Base-by-base conservation (phyloP, 2,797 vertebrate genomes). In the Oryzias sinensis region DNA sequence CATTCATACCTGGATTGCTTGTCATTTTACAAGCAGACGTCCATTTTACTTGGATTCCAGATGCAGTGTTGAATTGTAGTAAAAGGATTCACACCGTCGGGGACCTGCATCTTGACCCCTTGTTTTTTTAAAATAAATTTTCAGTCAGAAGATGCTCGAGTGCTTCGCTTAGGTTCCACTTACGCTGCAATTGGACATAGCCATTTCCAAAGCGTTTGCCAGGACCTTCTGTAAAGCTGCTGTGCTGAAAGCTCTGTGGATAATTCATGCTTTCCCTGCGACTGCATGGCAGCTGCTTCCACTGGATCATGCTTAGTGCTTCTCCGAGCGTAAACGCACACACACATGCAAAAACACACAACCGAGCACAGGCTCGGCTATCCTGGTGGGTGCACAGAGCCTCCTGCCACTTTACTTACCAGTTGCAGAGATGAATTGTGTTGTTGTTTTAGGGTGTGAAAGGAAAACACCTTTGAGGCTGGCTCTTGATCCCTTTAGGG, bases 201-300 rank as follows among this genome's bases (percentile, higher is more conserved):
- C 57, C 20, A 46, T 24, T 29, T 59, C 15, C 59, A 40, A 41
- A 73, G 65, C 49, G 40, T 60, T 58, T 42, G 56, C 45, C 41
- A 47, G 53, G 59, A 67, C 42, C 56, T 37, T 49, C 58, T 49
- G 48, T 17, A 49, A 68, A 63, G 46, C 59, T 44, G 51, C 65
- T 46, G 59, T 24, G 53, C 55, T 71, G 62, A 65, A 70, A 73
- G 61, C 65, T 59, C 37, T 64, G 70, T 72, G 72, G 76, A 71
- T 81, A 74, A 80, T 81, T 82, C 72, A 79, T 58, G 53, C 54
- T 22, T 72, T 75, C 72, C 62, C 47, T 40, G 73, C 63, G 60
- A 59, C 67, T 69, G 53, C 59, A 62, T 44, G 73, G 76, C 77
- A 52, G 72, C 74, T 60, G 70, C 64, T 49, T 72, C 64, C 49